Conservation (phyloP, 2,888 invertebrate species). For the Nematopogon swammerdamellus region DNA sequence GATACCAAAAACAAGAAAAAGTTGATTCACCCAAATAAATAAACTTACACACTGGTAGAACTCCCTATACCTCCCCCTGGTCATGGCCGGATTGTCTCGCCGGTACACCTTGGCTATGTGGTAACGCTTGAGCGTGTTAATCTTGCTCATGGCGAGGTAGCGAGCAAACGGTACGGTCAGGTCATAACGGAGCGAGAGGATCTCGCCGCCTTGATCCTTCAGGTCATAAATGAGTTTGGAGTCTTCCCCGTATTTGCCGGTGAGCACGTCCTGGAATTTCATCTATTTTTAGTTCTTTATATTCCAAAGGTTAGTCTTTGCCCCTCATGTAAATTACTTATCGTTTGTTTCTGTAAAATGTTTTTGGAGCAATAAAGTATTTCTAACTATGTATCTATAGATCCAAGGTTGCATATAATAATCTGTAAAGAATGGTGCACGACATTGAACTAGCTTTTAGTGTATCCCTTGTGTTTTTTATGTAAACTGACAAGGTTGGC, state of each 20-base stretch:
- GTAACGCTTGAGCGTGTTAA: constrained; percentile 90
- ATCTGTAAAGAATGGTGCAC: no score
- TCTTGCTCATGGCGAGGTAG: constrained; percentile 97
- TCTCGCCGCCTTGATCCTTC: constrained; percentile 98
- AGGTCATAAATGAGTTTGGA: constrained; percentile 98
- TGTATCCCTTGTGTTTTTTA: no score
- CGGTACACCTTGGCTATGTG: constrained; percentile 99
- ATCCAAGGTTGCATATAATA: no score
- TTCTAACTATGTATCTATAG: no score
- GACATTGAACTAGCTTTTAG: no score
- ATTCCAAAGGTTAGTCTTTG: neutral
- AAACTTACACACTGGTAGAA: constrained; percentile 99
- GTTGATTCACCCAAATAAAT: no score
- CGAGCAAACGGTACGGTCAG: constrained; percentile 97
- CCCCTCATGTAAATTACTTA: no score
- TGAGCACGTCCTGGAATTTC: constrained; percentile 84
- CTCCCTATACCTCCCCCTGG: constrained; percentile 92
- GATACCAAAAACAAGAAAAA: no score
- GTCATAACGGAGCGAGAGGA: constrained; percentile 93
- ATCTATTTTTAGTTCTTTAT: neutral
- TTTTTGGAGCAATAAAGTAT: no score
- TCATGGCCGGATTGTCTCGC: constrained; percentile 96
- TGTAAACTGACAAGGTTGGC: no score
- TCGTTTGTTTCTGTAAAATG: no score
- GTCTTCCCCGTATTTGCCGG: constrained; percentile 99